A percentile compares a stretch with the other conserved stretches of the same genome.
Evolutionary conservation across 2,113 vertebrate species (phyloP).

Genomic region (Urocynchramus pylzowi): DNA sequence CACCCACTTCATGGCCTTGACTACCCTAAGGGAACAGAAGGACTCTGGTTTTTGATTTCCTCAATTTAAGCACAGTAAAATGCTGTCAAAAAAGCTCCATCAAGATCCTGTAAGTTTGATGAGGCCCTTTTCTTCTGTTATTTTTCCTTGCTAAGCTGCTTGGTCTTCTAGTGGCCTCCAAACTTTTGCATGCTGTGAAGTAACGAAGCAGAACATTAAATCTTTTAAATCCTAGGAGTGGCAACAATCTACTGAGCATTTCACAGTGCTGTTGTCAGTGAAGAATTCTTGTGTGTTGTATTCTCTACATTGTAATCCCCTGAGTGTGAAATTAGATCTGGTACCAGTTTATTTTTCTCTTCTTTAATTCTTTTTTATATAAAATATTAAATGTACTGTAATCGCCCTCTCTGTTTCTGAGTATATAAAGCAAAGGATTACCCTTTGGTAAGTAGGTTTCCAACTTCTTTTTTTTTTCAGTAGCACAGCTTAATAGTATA

Average conservation of each 20-base stretch:
- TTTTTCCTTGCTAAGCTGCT: conserved; percentile 6
- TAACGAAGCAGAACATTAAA: conserved; percentile 30
- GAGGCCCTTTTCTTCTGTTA: not conserved
- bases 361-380: conserved; percentile 7
- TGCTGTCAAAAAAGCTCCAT: not conserved
- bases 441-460: not conserved
- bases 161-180: not conserved
- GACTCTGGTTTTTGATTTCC: not conserved
- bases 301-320: conserved; percentile 30
- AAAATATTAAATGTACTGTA: not conserved
- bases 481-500: not conserved
- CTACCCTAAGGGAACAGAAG: not conserved
- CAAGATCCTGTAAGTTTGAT: not conserved
- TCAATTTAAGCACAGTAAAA: not conserved
- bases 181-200: conserved; percentile 28
- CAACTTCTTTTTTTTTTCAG: not conserved
- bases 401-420: not conserved
- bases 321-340: conserved; percentile 43
- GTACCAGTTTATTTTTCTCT: not conserved
- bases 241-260: not conserved
- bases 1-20: not conserved
- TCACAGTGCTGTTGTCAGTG: not conserved
- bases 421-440: not conserved
- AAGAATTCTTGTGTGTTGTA: conserved; percentile 20
- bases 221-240: conserved; percentile 31